phyloP scores from a whole-genome alignment of 2,113 vertebrate genomes.

The Pseudolaguvia tuberculata region DNA sequence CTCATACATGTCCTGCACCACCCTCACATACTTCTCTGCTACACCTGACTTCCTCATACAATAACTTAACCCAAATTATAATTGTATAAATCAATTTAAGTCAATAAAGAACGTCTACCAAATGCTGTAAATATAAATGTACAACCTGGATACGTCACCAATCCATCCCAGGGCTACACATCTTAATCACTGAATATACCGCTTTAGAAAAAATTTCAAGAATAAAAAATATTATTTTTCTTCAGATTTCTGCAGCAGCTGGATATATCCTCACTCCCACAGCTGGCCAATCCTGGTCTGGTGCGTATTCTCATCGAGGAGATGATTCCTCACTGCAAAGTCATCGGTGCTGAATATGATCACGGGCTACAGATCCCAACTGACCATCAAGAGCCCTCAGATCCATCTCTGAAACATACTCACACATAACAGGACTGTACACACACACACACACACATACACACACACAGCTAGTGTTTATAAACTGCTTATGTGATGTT shows the following conservation, averaged over 20 bases:
- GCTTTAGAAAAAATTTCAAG: too few species aligned
- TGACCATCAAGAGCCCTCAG: not conserved
- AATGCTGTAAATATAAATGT: too few species aligned
- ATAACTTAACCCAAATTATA: too few species aligned
- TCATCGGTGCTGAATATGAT: constrained; percentile 66
- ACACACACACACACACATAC: constrained; percentile 8
- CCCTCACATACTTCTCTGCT: too few species aligned
- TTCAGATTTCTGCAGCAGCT: constrained; percentile 70
- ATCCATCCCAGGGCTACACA: too few species aligned
- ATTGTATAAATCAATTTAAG: too few species aligned
- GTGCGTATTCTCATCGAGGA: constrained; percentile 80
- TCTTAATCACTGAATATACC: too few species aligned
- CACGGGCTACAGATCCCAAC: constrained; percentile 45
- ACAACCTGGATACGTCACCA: too few species aligned
- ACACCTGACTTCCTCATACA: too few species aligned
- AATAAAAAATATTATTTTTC: too few species aligned
- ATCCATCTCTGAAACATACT: not conserved
- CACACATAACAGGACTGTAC: constrained; percentile 3
- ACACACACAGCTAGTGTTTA: not conserved
- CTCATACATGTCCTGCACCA: too few species aligned
- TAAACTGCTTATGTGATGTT: not conserved
- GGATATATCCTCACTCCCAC: constrained; percentile 72
- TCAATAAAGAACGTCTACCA: too few species aligned
- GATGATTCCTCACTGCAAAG: constrained; percentile 75
- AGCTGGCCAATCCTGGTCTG: constrained; percentile 66